Evolutionary conservation across 1,140 invertebrate species (phyloP).

Genomic region (Drosophila funebris): DNA sequence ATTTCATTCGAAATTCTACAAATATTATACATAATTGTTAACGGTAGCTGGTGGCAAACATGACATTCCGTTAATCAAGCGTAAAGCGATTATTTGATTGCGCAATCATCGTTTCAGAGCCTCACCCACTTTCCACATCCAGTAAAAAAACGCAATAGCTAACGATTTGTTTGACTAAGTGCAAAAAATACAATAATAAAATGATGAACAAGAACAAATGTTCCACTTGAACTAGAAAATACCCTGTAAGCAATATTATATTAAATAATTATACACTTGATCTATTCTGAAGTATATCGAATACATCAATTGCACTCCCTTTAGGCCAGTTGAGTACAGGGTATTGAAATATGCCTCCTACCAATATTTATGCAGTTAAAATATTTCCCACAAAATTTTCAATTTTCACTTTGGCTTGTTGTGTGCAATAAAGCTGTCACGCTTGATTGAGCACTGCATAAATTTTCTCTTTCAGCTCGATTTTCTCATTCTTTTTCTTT

Average conservation of each 20-base stretch:
- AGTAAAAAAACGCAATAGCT: slow-evolving; percentile 52
- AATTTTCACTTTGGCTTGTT: slow-evolving; percentile 18
- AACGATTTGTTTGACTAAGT: slow-evolving; percentile 71
- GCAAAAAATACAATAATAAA: slow-evolving; percentile 37
- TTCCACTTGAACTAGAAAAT: neutral
- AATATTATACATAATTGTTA: slow-evolving; percentile 29
- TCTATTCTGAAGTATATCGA: too few species aligned
- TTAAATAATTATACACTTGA: too few species aligned
- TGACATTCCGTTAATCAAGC: slow-evolving; percentile 42
- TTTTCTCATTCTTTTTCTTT: slow-evolving; percentile 6
- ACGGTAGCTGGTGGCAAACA: slow-evolving; percentile 34
- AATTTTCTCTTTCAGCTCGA: slow-evolving; percentile 50
- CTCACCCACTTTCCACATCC: neutral
- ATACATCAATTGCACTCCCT: neutral
- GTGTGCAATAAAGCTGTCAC: slow-evolving; percentile 53
- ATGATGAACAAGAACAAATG: neutral
- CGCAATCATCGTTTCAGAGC: slow-evolving; percentile 33
- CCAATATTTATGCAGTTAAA: slow-evolving; percentile 70
- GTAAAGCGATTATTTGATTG: slow-evolving; percentile 58
- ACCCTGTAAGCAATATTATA: neutral
- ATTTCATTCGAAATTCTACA: slow-evolving; percentile 24
- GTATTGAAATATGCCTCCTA: slow-evolving; percentile 6
- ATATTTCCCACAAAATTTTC: slow-evolving; percentile 63
- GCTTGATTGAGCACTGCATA: slow-evolving; percentile 75
- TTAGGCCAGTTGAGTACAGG: neutral